A percentile compares a stretch with the other conserved stretches of the same genome.
These are phyloP conservation scores for Osedax fenrisi DNA, from an alignment of 2,888 invertebrate genomes.

Conservation along the genomic window DNA sequence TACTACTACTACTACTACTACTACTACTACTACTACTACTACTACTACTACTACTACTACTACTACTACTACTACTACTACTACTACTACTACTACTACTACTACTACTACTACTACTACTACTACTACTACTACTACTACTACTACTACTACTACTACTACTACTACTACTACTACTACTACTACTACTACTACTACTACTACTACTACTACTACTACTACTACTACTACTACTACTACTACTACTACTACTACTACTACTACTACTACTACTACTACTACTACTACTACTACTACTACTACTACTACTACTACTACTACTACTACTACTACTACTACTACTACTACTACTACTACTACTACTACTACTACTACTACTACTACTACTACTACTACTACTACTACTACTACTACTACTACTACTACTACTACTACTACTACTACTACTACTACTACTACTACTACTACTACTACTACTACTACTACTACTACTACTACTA, in stretches of 20 bases:
- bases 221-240: not conserved
- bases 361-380: not conserved
- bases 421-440: not conserved
- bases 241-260: not conserved
- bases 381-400: not conserved
- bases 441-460: constrained; percentile 11
- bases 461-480: constrained; percentile 7
- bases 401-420: not conserved
- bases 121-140: constrained; percentile 6
- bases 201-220: not conserved
- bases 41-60: constrained; percentile 5
- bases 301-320: not conserved
- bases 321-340: not conserved
- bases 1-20: constrained; percentile 9
- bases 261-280: not conserved
- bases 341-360: not conserved
- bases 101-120: constrained; percentile 9
- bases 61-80: not conserved
- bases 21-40: constrained; percentile 9
- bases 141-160: not conserved
- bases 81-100: constrained; percentile 13
- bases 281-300: not conserved
- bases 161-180: not conserved
- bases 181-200: not conserved
- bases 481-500: not conserved